Evolutionary conservation across 2,797 vertebrate genomes (phyloP), one percentile per base, ranked within the genome.

Genomic region (Microctenopoma lineatum): DNA sequence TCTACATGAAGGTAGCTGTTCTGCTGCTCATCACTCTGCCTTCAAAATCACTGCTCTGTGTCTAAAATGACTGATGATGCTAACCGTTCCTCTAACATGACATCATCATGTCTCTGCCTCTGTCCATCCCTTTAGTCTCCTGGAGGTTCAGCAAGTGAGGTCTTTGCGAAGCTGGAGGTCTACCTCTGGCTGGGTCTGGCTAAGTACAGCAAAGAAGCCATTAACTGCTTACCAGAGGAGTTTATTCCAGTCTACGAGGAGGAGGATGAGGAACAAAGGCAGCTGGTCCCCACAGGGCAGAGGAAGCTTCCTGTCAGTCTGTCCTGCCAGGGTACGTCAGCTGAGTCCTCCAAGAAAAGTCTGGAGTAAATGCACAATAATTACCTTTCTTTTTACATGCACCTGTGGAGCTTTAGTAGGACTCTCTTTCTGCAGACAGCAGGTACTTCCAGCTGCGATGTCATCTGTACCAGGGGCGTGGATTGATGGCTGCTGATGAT

Each of bases 361-460:
- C 45, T 12, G 51, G 7, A 51, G 47, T 59, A 56, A 56, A 64
- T 60, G 27, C n/a, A 52, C 14, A 15, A 29, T 15, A 5, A 52
- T 38, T 21, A 7, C 21, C 64, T 68, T 36, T 18, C 63, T 46
- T 52, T 52, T 34, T 7, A 39, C 25, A 15, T 55, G 13, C 10
- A 14, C 11, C 25, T 0, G 7, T 47, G 0, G 15, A 2, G 15
- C 26, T 58, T 18, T 47, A n/a, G 36, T 21, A 29, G 21, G 18
- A 5, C 1, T 57, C 1, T 62, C 5, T 50, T 12, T 65, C 5
- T 83, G 50, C 87, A 95, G 95, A 95, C 83, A 94, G 93, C 73
- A 95, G 93, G 63, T 98, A 97, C 85, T 99, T 97, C 92, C 97
- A 99, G 92, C 93, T 98, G 15, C 90, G 95, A 62, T 97, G 96